Evolutionary conservation across 2,888 invertebrate species (phyloP), one percentile per base, ranked within the genome.

Genomic region (Lathronympha strigana): DNA sequence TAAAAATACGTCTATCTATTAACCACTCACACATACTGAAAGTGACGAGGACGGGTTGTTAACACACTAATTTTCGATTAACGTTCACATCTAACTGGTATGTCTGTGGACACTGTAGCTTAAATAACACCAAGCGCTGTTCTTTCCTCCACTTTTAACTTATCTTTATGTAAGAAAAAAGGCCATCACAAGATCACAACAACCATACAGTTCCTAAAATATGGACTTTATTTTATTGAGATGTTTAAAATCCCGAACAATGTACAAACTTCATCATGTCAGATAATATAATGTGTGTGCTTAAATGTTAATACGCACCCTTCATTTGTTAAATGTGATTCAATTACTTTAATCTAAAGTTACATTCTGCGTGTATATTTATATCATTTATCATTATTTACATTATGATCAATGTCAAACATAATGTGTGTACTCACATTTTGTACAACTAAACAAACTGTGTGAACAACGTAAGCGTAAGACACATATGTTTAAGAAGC

Each of bases 11-110:
- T 64, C 58, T 64, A 51, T 60, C 58, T 58, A 60, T 64, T 64
- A 64, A 58, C 64, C 53, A 64, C 64, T 64, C 38, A 64, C 57
- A 63, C 33, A 36, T 64, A 64, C 50, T 64, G 51, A 60, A 64
- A 64, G 43, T 33, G 17, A 63, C n/a, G 49, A 58, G 45, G 51
- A 21, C 53, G 51, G 64, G 57, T 63, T 69, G 66, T 69, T 79
- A 78, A 78, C 76, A 67, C 67, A 78, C 79, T 79, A 78, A 79
- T 78, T 73, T 74, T 73, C 76, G 76, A 69, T 68, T 73, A 75
- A 74, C 73, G 54, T 49, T 47, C 51, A 36, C 60, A 50, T 63
- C 66, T 61, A 61, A 54, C 54, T 40, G 38, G 60, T 66, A 23
- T 60, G 58, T 64, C 64, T 64, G 58, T 55, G 63, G 50, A 64